Evolutionary conservation across 2,888 invertebrate species (phyloP), one percentile per base, ranked within the genome.

Genomic region (Bibio marci): DNA sequence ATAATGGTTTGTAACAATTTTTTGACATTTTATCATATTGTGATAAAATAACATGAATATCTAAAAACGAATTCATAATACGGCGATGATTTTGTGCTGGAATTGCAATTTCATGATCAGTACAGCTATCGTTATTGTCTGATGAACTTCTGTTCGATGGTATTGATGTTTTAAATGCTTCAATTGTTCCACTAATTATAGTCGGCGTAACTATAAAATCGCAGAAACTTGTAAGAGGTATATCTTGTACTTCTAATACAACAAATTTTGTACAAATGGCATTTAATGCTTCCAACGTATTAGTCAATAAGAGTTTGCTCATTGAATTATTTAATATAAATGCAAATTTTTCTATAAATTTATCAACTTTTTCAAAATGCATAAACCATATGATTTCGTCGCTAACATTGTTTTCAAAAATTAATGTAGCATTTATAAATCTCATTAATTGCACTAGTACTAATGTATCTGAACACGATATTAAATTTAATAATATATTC

Each of bases 281-380:
- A 49, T 71, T 71, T 5, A 73, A 55, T 30, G 71, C 69, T 50
- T 76, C 74, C 34, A 78, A 57, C 1, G 71, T 65, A 39, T 67
- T 66, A 3, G 65, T 49, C 10, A 78, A 50, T 2, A 79, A 57
- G 14, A 70, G 67, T 46, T 63, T 65, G 52, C 78, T 80, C 11
- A 74, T 72, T 0, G 85, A 85, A 56, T 80, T 83, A 40, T 66
- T 68, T 41, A 88, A 58, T 45, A 87, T 79, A 52, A 78, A 83
- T 45, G 69, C 70, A 32, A 85, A 56, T 45, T 72, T 66, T 35
- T 69, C 62, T 1, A 74, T 63, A 43, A 73, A 68, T 22, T 66
- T 52, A 10, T 62, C 62, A 28, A 59, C 56, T 36, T 59, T 62
- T 27, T 57, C 53, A 40, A 72, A 69, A 34, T 64, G 52, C 36